Conservation (phyloP, 2,797 vertebrate genomes). For the Petrocephalus schoutedeni region DNA sequence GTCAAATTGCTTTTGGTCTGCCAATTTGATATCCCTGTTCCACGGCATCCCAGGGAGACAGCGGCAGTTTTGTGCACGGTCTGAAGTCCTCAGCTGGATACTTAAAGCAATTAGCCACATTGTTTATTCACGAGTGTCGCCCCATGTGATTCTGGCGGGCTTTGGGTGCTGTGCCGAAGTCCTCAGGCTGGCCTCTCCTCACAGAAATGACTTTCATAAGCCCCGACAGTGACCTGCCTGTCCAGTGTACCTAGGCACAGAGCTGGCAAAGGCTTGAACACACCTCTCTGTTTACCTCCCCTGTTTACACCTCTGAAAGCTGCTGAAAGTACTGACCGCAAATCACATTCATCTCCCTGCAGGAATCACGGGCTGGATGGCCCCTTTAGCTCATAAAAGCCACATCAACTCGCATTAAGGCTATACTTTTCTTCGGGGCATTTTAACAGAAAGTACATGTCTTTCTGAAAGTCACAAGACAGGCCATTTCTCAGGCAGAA, state of each 20-base stretch:
- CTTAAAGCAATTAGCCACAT: slow-evolving; percentile 54
- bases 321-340: slow-evolving; percentile 31
- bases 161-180: background rate
- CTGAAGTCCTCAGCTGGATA: background rate
- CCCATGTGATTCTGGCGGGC: background rate
- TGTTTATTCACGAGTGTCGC: slow-evolving; percentile 46
- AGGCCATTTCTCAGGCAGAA: background rate
- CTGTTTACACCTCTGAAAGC: background rate
- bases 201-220: slow-evolving; percentile 26
- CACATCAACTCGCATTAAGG: background rate
- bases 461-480: background rate
- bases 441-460: background rate
- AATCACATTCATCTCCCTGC: slow-evolving; percentile 34
- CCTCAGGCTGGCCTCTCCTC: background rate
- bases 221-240: slow-evolving; percentile 30
- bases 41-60: background rate
- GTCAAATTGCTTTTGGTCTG: background rate
- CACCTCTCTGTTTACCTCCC: background rate
- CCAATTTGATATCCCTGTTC: background rate
- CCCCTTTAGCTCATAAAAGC: background rate
- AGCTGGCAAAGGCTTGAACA: slow-evolving; percentile 23
- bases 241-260: slow-evolving; percentile 33
- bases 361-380: background rate
- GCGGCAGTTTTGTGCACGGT: background rate
- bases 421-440: background rate